Conservation (phyloP, 2,888 invertebrate genomes). For the Aleiodes alternator region DNA sequence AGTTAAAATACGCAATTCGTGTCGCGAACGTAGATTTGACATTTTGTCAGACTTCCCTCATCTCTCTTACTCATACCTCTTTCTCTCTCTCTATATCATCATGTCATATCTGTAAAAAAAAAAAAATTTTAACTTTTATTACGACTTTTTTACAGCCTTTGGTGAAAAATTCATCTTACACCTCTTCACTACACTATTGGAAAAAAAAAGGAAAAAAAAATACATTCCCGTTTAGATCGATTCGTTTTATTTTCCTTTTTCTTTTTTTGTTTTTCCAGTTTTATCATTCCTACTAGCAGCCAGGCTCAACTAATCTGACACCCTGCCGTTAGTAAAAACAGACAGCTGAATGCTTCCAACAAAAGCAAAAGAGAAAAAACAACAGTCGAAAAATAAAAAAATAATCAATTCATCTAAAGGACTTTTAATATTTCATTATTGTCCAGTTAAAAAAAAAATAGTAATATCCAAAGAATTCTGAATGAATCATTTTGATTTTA, state of each 20-base stretch:
- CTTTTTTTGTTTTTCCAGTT: too few relatives aligned
- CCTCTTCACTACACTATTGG: too few relatives aligned
- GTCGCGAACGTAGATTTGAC: neutral
- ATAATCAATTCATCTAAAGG: neutral
- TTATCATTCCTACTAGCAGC: neutral
- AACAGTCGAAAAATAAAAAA: neutral
- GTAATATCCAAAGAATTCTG: neutral
- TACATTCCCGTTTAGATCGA: too few relatives aligned
- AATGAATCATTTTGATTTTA: neutral
- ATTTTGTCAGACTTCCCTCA: neutral
- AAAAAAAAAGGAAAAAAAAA: too few relatives aligned
- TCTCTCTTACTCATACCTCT: too few relatives aligned
- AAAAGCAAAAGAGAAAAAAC: neutral
- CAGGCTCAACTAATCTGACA: slow-evolving; percentile 21
- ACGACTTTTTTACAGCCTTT: too few relatives aligned
- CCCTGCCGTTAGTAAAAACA: slow-evolving; percentile 17
- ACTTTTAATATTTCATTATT: neutral
- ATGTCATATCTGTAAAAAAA: neutral
- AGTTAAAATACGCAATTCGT: slow-evolving; percentile 15
- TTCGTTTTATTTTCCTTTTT: too few relatives aligned
- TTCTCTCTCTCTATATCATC: neutral
- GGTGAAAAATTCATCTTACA: too few relatives aligned
- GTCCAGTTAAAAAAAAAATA: neutral
- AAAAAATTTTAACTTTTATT: neutral
- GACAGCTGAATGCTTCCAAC: neutral